These are phyloP conservation scores for Calidris pugnax DNA, from an alignment of 2,113 vertebrate genomes.

Conservation along the genomic window DNA sequence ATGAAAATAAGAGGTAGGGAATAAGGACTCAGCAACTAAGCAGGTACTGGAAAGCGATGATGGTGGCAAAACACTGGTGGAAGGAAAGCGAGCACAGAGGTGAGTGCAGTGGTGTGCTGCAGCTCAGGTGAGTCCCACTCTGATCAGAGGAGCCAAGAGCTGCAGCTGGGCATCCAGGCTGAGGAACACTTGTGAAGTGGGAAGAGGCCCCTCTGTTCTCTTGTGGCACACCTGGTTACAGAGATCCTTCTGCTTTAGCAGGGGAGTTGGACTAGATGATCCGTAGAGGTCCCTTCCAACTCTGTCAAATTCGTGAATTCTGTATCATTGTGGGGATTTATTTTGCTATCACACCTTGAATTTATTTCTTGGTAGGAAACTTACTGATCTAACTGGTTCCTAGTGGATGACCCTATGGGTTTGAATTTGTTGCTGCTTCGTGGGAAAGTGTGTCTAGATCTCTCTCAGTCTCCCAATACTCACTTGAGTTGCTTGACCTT, in stretches of 20 bases:
- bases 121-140: fast-evolving
- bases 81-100: background rate
- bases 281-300: too few relatives aligned
- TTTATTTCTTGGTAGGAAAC: background rate
- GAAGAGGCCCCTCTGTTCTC: background rate
- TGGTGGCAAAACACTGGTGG: fast-evolving
- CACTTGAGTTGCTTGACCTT: background rate
- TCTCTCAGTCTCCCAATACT: background rate
- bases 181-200: background rate
- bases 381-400: background rate
- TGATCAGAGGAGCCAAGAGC: background rate
- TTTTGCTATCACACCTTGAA: background rate
- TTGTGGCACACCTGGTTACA: background rate
- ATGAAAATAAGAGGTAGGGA: background rate
- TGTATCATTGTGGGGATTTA: background rate
- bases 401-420: background rate
- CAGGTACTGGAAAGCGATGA: background rate
- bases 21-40: background rate
- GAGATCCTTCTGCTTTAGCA: background rate
- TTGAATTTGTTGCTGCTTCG: background rate
- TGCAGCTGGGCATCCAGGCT: background rate
- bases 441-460: background rate
- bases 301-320: too few relatives aligned
- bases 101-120: background rate
- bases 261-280: too few relatives aligned